A percentile compares a stretch with the other conserved stretches of the same genome.
Conservation (phyloP, 2,888 invertebrate species). For the Athalia circularis region DNA sequence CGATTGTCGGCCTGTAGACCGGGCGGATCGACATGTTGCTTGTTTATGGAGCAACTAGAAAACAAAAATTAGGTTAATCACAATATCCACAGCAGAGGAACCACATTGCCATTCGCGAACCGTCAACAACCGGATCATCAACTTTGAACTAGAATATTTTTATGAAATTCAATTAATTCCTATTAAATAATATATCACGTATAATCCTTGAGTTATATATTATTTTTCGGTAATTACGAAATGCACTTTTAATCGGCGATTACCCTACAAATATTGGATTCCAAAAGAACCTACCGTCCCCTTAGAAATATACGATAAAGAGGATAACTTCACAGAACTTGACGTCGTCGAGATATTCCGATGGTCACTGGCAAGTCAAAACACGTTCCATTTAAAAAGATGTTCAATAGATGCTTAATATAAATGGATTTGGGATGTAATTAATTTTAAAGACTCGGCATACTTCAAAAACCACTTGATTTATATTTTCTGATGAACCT, state of each 20-base stretch:
- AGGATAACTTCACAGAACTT: constrained; percentile 40
- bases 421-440: not conserved
- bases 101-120: constrained; percentile 34
- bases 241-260: constrained; percentile 52
- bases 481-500: not conserved
- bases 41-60: constrained; percentile 60
- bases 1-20: constrained; percentile 90
- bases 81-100: not conserved
- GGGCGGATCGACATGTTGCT: constrained; percentile 92
- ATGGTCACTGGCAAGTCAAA: constrained; percentile 8
- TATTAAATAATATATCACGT: constrained; percentile 12
- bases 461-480: not conserved
- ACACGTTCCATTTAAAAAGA: not conserved
- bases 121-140: constrained; percentile 22
- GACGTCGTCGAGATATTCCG: constrained; percentile 19
- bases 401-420: not conserved
- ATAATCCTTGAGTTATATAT: not conserved
- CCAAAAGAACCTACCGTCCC: constrained; percentile 57
- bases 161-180: not conserved
- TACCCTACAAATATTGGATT: constrained; percentile 55
- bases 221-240: not conserved
- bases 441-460: not conserved
- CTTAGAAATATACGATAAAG: constrained; percentile 43
- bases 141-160: constrained; percentile 24
- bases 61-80: constrained; percentile 49